phyloP scores from a whole-genome alignment of 2,113 vertebrate species.

The Astur gentilis region DNA sequence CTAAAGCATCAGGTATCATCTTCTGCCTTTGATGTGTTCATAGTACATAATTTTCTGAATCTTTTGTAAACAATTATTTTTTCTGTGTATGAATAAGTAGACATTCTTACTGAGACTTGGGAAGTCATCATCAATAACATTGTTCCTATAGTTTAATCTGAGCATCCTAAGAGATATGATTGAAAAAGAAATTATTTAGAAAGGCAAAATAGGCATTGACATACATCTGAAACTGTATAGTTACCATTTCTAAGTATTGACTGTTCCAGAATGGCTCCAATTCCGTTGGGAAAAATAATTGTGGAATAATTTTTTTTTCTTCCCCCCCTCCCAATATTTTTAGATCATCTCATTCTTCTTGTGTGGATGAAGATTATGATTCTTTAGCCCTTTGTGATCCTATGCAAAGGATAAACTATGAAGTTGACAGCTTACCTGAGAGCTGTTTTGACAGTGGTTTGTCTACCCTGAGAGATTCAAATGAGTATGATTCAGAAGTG shows the following conservation, averaged over 20 bases:
- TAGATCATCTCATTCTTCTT: slow-evolving; percentile 79
- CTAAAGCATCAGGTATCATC: not conserved
- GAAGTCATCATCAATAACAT: not conserved
- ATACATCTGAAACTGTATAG: not conserved
- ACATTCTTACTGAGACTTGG: not conserved
- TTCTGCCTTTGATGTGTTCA: not conserved
- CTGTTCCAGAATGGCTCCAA: not conserved
- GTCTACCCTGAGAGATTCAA: slow-evolving; percentile 88
- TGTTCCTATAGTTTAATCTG: not conserved
- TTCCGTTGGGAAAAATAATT: not conserved
- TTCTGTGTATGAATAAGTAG: not conserved
- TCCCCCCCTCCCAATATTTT: not conserved
- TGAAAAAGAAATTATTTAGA: not conserved
- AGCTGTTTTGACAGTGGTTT: slow-evolving; percentile 91
- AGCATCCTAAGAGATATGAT: not conserved
- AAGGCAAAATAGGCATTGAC: not conserved
- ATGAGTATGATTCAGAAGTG: slow-evolving; percentile 89
- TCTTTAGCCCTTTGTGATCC: slow-evolving; percentile 91
- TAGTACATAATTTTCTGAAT: not conserved
- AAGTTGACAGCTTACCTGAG: slow-evolving; percentile 89
- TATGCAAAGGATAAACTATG: slow-evolving; percentile 82
- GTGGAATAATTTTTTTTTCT: not conserved
- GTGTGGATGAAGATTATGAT: slow-evolving; percentile 82
- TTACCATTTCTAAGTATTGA: not conserved
- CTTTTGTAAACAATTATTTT: not conserved